Evolutionary conservation across 1,140 invertebrate species (phyloP).

Genomic region (Pantala flavescens): DNA sequence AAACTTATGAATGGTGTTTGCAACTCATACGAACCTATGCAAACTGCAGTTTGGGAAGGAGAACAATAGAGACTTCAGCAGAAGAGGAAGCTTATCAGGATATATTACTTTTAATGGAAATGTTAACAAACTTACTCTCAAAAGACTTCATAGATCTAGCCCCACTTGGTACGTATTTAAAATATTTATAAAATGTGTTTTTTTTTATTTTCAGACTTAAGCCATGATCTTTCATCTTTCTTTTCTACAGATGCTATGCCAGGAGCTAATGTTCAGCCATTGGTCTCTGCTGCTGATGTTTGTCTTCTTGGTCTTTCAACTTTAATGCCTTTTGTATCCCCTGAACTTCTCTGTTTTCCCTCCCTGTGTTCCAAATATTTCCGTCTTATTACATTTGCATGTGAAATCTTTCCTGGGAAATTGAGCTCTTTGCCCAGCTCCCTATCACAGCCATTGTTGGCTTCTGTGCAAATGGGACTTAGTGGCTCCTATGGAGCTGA

Average conservation of each 20-base stretch:
- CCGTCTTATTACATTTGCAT: conserved; percentile 52
- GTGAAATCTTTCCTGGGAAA: conserved; percentile 56
- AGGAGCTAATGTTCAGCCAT: not conserved
- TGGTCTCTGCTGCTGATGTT: conserved; percentile 47
- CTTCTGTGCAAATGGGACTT: conserved; percentile 56
- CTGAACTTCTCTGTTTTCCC: conserved; percentile 61
- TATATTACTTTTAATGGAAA: conserved; percentile 56
- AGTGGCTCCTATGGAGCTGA: conserved; percentile 50
- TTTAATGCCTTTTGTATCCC: conserved; percentile 63
- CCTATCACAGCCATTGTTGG: conserved; percentile 35
- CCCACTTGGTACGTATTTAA: conserved; percentile 24
- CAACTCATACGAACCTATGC: conserved; percentile 60
- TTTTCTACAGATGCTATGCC: not conserved
- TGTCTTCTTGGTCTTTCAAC: conserved; percentile 58
- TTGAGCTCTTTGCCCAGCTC: conserved; percentile 26
- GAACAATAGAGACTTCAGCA: conserved; percentile 40
- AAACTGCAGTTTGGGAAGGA: conserved; percentile 45
- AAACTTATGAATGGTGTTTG: conserved; percentile 52
- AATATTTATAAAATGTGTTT: too few species aligned
- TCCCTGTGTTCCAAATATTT: conserved; percentile 53
- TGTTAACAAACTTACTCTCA: conserved; percentile 56
- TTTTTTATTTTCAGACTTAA: not conserved
- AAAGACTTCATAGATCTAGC: conserved; percentile 59
- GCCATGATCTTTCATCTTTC: not conserved
- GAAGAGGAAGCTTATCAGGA: conserved; percentile 62